phyloP scores from a whole-genome alignment of 1,140 invertebrate genomes.

The Temnothorax longispinosus region DNA sequence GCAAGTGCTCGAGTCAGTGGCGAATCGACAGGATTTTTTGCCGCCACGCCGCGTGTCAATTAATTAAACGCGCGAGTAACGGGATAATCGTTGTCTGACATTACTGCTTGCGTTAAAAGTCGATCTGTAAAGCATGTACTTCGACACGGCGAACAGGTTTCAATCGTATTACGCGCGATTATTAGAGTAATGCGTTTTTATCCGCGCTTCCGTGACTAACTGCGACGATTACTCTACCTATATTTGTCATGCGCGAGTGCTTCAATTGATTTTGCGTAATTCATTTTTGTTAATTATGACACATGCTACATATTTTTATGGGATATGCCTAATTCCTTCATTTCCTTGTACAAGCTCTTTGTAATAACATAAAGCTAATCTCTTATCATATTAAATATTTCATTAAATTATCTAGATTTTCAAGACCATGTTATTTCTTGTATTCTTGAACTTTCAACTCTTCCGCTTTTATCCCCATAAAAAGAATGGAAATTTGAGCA shows the following conservation, averaged over 20 bases:
- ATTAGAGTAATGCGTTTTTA: conserved; percentile 31
- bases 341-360: neutral
- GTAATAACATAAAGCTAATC: neutral
- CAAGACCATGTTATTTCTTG: neutral
- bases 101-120: conserved; percentile 57
- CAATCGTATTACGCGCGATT: conserved; percentile 40
- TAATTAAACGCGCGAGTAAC: conserved; percentile 53
- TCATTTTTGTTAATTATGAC: neutral
- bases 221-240: conserved; percentile 21
- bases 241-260: neutral
- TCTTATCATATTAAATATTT: neutral
- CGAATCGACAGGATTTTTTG: conserved; percentile 50
- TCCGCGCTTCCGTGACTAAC: conserved; percentile 33
- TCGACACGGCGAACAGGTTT: conserved; percentile 35
- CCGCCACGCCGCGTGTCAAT: conserved; percentile 11
- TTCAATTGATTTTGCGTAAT: conserved; percentile 19
- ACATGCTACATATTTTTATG: neutral
- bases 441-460: neutral
- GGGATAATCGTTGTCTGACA: conserved; percentile 26
- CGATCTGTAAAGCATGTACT: conserved; percentile 23
- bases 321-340: neutral
- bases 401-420: neutral
- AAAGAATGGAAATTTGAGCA: conserved; percentile 15
- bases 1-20: conserved; percentile 19
- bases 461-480: neutral